These are phyloP conservation scores for Pectinophora gossypiella DNA, from an alignment of 1,140 invertebrate species.

Conservation along the genomic window DNA sequence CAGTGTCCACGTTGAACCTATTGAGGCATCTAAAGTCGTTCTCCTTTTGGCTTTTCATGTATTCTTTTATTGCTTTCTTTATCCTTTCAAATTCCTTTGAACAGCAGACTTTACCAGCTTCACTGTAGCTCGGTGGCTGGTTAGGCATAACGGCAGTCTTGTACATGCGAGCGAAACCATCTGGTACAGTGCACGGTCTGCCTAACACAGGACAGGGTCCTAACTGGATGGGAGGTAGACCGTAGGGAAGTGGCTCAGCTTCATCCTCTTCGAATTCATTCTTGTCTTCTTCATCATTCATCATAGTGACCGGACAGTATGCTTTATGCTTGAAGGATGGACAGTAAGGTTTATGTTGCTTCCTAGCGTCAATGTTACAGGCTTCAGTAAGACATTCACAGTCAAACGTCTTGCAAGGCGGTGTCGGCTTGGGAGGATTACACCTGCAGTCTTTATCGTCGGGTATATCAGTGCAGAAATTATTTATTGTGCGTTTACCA, in stretches of 20 bases:
- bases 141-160: constrained; percentile 44
- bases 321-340: constrained; percentile 56
- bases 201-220: constrained; percentile 66
- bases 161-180: constrained; percentile 69
- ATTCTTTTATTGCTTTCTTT: constrained; percentile 59
- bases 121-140: constrained; percentile 52
- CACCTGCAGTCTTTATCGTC: constrained; percentile 63
- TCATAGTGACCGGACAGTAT: constrained; percentile 58
- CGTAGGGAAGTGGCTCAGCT: constrained; percentile 52
- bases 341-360: constrained; percentile 54
- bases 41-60: constrained; percentile 53
- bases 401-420: constrained; percentile 56
- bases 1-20: constrained; percentile 58
- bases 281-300: constrained; percentile 49
- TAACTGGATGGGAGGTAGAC: constrained; percentile 55
- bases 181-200: constrained; percentile 53
- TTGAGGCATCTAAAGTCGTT: constrained; percentile 59
- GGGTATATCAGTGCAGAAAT: constrained; percentile 39
- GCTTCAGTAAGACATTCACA: constrained; percentile 59
- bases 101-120: constrained; percentile 62
- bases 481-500: constrained; percentile 22
- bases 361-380: constrained; percentile 39
- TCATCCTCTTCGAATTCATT: constrained; percentile 53
- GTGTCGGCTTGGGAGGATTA: constrained; percentile 47
- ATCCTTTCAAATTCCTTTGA: constrained; percentile 66